These are phyloP conservation scores for Papilio aristodemus DNA, from an alignment of 1,140 invertebrate genomes.

Conservation along the genomic window DNA sequence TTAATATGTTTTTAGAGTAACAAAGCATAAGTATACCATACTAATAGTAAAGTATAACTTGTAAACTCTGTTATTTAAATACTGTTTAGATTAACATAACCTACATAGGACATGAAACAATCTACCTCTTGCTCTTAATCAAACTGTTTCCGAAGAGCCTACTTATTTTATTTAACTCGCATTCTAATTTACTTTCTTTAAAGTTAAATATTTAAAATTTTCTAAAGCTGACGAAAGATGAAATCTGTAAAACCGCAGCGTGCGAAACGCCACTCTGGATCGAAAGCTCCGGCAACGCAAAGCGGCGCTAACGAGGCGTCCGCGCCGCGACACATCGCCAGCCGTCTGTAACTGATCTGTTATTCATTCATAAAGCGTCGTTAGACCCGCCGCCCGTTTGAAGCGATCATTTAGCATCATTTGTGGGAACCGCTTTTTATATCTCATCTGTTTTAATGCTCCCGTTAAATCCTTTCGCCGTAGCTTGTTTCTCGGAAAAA, in stretches of 20 bases:
- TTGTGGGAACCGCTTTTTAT: slow-evolving; percentile 70
- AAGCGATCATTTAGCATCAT: slow-evolving; percentile 72
- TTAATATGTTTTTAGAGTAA: no score
- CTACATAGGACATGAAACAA: no score
- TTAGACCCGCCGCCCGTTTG: slow-evolving; percentile 54
- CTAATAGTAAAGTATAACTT: no score
- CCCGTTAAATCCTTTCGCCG: slow-evolving; percentile 68
- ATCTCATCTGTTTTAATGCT: slow-evolving; percentile 73
- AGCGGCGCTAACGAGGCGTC: slow-evolving; percentile 48
- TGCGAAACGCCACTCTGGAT: slow-evolving; percentile 37
- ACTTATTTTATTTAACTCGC: no score
- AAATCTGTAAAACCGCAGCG: slow-evolving; percentile 34
- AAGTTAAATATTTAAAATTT: not conserved
- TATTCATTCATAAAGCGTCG: slow-evolving; percentile 52
- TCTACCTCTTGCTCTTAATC: no score
- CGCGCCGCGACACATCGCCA: slow-evolving; percentile 47
- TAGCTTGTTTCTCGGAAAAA: slow-evolving; percentile 68
- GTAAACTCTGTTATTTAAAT: no score
- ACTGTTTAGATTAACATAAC: no score
- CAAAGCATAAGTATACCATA: no score
- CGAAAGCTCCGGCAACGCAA: slow-evolving; percentile 34
- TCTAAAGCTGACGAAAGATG: not conserved
- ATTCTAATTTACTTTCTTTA: no score
- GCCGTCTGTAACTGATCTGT: slow-evolving; percentile 55
- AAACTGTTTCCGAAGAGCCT: no score